A percentile compares a stretch with the other conserved stretches of the same genome.
Conservation (phyloP, 1,140 invertebrate species). For the Cheumatopsyche charites region DNA sequence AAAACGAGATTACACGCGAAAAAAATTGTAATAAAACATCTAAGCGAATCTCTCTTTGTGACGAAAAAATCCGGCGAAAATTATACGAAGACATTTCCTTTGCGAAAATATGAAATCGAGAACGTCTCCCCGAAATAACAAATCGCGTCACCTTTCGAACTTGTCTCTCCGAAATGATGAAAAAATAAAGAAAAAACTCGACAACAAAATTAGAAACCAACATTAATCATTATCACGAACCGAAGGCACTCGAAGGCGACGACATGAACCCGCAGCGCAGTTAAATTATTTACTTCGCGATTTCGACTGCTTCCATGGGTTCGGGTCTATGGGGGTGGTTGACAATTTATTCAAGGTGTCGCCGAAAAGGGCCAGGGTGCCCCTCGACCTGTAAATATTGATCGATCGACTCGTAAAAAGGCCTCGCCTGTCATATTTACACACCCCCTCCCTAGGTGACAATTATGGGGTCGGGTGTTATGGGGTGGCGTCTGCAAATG, state of each 20-base stretch:
- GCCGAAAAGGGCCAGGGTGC: not conserved
- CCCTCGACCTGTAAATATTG: slow-evolving; percentile 16
- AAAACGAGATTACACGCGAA: no score
- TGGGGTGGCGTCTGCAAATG: not conserved
- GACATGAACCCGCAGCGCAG: not conserved
- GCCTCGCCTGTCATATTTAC: slow-evolving; percentile 25
- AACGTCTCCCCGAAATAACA: no score
- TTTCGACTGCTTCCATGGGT: no score
- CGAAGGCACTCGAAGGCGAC: not conserved
- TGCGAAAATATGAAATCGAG: no score
- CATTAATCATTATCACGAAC: not conserved
- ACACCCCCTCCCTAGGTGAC: not conserved
- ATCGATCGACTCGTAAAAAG: slow-evolving; percentile 28
- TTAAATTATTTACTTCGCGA: slow-evolving; percentile 10
- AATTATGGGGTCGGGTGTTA: not conserved
- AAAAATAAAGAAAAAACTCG: not conserved
- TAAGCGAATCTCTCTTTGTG: no score
- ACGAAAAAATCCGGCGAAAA: no score
- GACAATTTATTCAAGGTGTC: slow-evolving; percentile 30
- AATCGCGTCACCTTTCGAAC: slow-evolving; percentile 5
- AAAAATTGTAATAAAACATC: no score
- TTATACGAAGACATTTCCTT: no score
- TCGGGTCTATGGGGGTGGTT: no score
- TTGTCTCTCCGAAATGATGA: not conserved
- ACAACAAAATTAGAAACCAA: not conserved